Evolutionary conservation across 2,797 vertebrate species (phyloP).

Genomic region (Tarsius wallacei): DNA sequence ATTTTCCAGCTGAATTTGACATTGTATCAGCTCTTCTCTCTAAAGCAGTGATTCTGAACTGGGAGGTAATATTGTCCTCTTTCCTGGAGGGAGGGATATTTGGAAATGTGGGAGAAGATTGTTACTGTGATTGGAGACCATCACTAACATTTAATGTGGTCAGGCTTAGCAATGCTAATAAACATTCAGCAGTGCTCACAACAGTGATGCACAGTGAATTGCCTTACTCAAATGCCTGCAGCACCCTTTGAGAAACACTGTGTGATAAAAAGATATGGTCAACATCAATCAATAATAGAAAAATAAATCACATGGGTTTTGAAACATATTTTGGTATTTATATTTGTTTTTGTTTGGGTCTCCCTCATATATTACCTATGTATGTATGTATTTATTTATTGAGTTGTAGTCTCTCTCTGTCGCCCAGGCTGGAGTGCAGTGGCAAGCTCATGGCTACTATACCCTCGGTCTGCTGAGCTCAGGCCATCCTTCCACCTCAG

Average conservation of each 20-base stretch:
- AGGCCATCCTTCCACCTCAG: too few species aligned
- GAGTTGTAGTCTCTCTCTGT: too few species aligned
- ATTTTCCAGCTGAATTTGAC: conserved; percentile 32
- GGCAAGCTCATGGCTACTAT: too few species aligned
- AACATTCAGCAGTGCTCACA: background rate
- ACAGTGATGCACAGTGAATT: background rate
- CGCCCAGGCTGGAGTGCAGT: too few species aligned
- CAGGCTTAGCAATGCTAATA: background rate
- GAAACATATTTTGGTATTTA: conserved; percentile 52
- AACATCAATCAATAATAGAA: background rate
- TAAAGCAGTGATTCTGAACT: conserved; percentile 57
- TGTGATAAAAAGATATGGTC: conserved; percentile 15
- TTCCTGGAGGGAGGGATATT: background rate
- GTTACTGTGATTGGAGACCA: background rate
- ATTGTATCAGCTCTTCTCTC: background rate
- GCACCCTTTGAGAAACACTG: conserved; percentile 41
- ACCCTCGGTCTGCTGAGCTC: too few species aligned
- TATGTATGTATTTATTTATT: too few species aligned
- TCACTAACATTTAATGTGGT: background rate
- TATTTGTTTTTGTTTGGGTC: background rate
- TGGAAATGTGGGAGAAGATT: background rate
- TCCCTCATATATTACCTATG: too few species aligned
- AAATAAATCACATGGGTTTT: conserved; percentile 38
- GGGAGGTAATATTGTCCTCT: background rate
- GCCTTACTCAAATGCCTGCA: background rate